phyloP scores from a whole-genome alignment of 2,113 vertebrate species.

The Potamarius usumacintae region DNA sequence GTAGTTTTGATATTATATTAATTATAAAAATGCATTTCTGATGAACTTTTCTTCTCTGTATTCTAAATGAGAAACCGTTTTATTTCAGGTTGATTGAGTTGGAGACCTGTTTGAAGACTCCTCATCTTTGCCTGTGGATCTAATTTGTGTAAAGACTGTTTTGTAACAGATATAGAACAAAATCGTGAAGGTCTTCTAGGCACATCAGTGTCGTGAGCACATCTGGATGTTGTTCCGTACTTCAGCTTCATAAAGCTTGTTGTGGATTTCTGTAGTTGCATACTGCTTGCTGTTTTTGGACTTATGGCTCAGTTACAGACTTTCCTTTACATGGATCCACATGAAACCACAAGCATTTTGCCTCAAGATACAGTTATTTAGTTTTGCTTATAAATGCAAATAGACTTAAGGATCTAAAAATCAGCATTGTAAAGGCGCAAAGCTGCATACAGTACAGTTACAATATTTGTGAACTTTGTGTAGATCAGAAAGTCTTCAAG shows the following conservation, averaged over 20 bases:
- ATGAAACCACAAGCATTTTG: not conserved
- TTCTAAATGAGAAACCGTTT: not conserved
- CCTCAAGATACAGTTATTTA: not conserved
- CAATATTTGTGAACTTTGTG: slow-evolving; percentile 23
- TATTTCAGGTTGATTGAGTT: slow-evolving; percentile 25
- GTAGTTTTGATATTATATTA: not conserved
- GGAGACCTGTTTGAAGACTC: not conserved
- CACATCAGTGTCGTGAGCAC: not conserved
- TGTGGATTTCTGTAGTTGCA: slow-evolving; percentile 61
- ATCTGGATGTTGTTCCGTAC: slow-evolving; percentile 50
- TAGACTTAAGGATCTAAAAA: not conserved
- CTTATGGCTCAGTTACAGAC: not conserved
- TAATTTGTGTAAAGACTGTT: not conserved
- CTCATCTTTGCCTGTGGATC: not conserved
- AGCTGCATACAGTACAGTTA: not conserved
- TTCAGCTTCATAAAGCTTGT: slow-evolving; percentile 60
- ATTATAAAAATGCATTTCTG: not conserved
- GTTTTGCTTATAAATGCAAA: not conserved
- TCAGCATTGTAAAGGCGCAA: not conserved
- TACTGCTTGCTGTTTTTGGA: slow-evolving; percentile 58
- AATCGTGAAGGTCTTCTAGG: not conserved
- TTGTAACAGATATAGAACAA: not conserved
- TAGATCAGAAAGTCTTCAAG: slow-evolving; percentile 40
- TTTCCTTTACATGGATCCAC: slow-evolving; percentile 8
- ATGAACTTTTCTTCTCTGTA: not conserved